Base-by-base conservation (phyloP, 2,888 invertebrate species). In the Crematogaster levior region DNA sequence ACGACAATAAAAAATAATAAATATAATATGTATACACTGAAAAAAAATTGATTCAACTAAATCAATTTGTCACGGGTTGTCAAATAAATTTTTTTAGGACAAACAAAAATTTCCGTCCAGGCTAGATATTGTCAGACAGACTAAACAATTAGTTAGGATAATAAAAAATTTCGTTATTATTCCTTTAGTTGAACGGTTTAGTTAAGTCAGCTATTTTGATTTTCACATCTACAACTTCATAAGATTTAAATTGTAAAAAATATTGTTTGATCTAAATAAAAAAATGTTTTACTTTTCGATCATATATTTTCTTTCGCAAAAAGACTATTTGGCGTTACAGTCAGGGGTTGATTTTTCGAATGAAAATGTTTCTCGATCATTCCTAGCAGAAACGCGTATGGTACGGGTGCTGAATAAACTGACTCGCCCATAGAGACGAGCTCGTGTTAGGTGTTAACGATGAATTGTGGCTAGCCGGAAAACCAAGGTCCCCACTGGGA, bases 371-470 rank as follows among this genome's bases (percentile, higher is more conserved):
- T 80, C 27, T 48, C 70, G 56, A 58, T 75, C 46, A 46, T 75
- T 37, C 34, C 40, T 30, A 3, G 43, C 21, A 24, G n/a, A 58
- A 72, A 61, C 27, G 40, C 37, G 43, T 40, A 10, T 2, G 53
- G 53, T 30, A 43, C 53, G 56, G 30, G 21, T 58, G 53, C 81
- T 73, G 73, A 74, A 66, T 58, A 83, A 81, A 81, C 70, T 46
- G 51, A 63, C 75, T 68, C 68, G 40, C 15, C 51, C 53, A 24
- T 10, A 53, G 77, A 66, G 74, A 87, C 74, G 63, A 70, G 73
- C 56, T 77, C 77, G 83, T 75, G 88, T 88, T 88, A 83, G 84
- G 83, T 83, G 84, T 84, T 88, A 88, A 88, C 86, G 88, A 88
- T 86, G 88, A 88, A 84, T 88, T 88, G 88, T 83, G 86, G 83